Percentiles rank a stretch among this genome's conserved stretches.
Evolutionary conservation across 2,797 vertebrate species (phyloP).

Genomic region (Phyllotis vaccarum): DNA sequence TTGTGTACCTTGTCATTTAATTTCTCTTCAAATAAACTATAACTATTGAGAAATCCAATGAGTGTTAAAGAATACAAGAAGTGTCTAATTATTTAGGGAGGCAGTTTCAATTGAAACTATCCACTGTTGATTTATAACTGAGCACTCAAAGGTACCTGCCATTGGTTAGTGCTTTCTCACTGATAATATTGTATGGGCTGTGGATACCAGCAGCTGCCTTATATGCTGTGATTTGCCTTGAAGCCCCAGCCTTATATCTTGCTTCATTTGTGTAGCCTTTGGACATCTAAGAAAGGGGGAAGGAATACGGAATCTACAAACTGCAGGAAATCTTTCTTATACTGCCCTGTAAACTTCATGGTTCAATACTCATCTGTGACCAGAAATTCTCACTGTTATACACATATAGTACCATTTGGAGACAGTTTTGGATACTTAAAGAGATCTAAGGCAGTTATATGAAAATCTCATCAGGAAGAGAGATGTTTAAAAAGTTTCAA

Average conservation of each 20-base stretch:
- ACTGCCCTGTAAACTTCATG: background rate
- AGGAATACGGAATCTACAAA: background rate
- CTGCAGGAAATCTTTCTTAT: background rate
- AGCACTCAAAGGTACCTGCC: background rate
- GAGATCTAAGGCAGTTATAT: constrained; percentile 1
- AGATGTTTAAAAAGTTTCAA: constrained; percentile 51
- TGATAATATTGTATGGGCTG: background rate
- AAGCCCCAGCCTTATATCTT: background rate
- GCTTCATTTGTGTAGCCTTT: background rate
- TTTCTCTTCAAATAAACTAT: constrained; percentile 52
- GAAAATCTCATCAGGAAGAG: constrained; percentile 59
- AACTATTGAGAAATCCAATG: constrained; percentile 49
- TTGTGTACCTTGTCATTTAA: constrained; percentile 16
- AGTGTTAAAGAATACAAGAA: constrained; percentile 7
- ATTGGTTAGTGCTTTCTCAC: background rate
- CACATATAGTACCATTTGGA: background rate
- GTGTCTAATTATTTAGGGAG: background rate
- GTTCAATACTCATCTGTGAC: constrained; percentile 28
- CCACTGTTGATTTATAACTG: background rate
- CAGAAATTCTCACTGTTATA: constrained; percentile 21
- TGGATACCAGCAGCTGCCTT: background rate
- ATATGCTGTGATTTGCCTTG: background rate
- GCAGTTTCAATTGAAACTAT: background rate
- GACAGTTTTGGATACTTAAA: constrained; percentile 41
- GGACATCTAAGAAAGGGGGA: background rate